Base-by-base conservation (phyloP, 2,797 vertebrate species). In the Numenius phaeopus region DNA sequence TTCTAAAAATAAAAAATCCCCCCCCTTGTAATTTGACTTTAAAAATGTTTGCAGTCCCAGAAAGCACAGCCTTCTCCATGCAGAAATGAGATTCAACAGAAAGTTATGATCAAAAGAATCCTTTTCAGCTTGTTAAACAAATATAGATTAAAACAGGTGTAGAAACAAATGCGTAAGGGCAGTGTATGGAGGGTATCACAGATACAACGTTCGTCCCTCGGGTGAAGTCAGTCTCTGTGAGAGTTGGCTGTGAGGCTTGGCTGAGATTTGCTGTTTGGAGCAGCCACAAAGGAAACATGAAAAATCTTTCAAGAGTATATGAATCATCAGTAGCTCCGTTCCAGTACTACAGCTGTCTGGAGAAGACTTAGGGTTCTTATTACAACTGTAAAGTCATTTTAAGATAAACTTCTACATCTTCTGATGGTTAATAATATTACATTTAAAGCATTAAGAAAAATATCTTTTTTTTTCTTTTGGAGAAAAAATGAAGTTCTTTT, bases 21-120 rank as follows among this genome's bases (percentile, higher is more conserved):
- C 30, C 32, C 62, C 58, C 42, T 49, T 62, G 14, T 87, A 77
- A 67, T 79, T 89, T 76, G 79, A 21, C 49, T 86, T 61, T 46
- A 69, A 78, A 93, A 95, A 78, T 86, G 71, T 84, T 94, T 95
- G 29, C 81, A 67, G 26, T 94, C 77, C 95, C 81, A 93, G 80
- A 95, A 94, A 88, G 30, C 26, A 37, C 19, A 59, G 21, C 52
- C 49, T 65, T 79, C 79, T 83, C 7, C 39, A 24, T 40, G 44
- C 61, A 89, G n/a, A 83, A 91, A 76, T 87, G 70, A 86, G 16
- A 91, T 95, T 73, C 58, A 89, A 40, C 40, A 94, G 61, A 81
- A 77, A 83, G 83, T 94, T 79, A 76, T 90, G 83, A 96, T 95
- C 78, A 83, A 88, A 91, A 93, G 66, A 64, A 91, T 94, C 9